Evolutionary conservation across 1,140 invertebrate genomes (phyloP), one percentile per base, ranked within the genome.

Genomic region (Macrobrachium rosenbergii): DNA sequence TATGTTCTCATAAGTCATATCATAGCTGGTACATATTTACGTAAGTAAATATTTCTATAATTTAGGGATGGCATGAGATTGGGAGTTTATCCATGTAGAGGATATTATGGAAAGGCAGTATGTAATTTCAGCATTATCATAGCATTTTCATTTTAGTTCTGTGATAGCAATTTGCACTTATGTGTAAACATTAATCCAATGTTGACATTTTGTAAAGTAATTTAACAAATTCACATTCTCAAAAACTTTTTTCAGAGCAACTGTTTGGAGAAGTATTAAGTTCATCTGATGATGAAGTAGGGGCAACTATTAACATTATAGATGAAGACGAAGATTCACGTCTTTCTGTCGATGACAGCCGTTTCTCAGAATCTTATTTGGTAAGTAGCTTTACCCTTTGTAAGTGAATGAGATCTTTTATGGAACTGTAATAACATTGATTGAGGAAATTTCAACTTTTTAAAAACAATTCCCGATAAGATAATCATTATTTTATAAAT

Each of bases 191-290:
- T 37, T 37, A 67, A n/a, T n/a, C n/a, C n/a, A n/a, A n/a, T n/a
- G n/a, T n/a, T n/a, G n/a, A n/a, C n/a, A n/a, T n/a, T n/a, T n/a
- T n/a, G 19, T 60, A 28, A 6, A 60, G 19, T 19, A 28, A 14
- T n/a, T 11, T n/a, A 28, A 8, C 58, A 23, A 52, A 52, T 52
- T 52, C 12, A 52, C 52, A 12, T 2, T 52, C 52, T 52, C 52
- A 52, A 52, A 52, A 10, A 52, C 52, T 58, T 81, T 28, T 58
- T 75, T 67, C 58, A 87, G 84, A 87, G 43, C 88, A 92, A 91
- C 91, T 91, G 92, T 98, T 98, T 93, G 97, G 97, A 69, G 96
- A 96, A 90, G 94, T 95, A 64, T 94, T 97, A 0, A 97, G 96
- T 91, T 96, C 97, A 90, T 97, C 96, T 69, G 94, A 95, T 90